Conservation (phyloP, 2,888 invertebrate genomes). For the Minunthozetes semirufus region DNA sequence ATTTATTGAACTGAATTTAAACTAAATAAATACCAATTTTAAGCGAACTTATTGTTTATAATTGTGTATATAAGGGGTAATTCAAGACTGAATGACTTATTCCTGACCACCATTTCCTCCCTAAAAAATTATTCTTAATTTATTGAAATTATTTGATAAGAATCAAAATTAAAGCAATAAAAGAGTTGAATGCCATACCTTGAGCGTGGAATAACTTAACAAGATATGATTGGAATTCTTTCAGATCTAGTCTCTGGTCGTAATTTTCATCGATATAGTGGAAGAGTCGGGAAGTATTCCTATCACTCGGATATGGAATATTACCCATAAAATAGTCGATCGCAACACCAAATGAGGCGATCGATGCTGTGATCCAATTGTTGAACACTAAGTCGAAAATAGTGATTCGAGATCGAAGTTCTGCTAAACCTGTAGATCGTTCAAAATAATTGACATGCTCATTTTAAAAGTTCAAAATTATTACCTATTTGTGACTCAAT, state of each 20-base stretch:
- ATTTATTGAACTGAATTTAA: too few relatives aligned
- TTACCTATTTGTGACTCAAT: neutral
- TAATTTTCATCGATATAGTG: neutral
- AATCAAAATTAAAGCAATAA: too few relatives aligned
- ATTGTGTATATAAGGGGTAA: too few relatives aligned
- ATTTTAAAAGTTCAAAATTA: neutral
- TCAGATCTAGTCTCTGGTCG: neutral
- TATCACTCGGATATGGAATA: neutral
- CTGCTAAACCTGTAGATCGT: neutral
- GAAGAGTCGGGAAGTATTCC: neutral
- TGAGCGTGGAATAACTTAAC: neutral
- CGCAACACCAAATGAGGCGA: neutral
- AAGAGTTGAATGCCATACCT: neutral
- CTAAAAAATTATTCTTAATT: too few relatives aligned
- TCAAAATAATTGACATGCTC: neutral
- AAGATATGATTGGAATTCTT: neutral
- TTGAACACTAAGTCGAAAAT: neutral
- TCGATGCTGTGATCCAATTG: neutral
- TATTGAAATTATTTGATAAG: too few relatives aligned
- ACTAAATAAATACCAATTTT: too few relatives aligned
- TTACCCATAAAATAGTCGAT: neutral
- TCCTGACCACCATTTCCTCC: too few relatives aligned
- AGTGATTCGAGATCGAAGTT: neutral
- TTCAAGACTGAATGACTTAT: too few relatives aligned
- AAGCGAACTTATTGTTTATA: too few relatives aligned